A percentile compares a stretch with the other conserved stretches of the same genome.
phyloP scores from a whole-genome alignment of 2,113 vertebrate genomes.

The Atrichornis clamosus region DNA sequence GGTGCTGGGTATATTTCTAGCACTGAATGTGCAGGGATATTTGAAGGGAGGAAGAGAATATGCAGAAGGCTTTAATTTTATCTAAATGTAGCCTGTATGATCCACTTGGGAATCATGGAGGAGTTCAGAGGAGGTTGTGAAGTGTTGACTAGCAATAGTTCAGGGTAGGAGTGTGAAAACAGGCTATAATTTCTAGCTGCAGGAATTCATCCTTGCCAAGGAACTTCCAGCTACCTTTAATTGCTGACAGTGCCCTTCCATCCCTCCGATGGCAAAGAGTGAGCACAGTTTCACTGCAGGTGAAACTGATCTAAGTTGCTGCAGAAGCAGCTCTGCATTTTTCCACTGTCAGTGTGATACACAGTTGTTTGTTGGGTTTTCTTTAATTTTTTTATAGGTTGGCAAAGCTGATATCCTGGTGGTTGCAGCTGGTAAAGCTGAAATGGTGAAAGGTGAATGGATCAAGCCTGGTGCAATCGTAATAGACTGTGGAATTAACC shows the following conservation, averaged over 20 bases:
- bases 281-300: neutral
- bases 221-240: neutral
- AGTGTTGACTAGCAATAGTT: constrained; percentile 24
- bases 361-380: neutral
- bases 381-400: constrained; percentile 56
- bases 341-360: neutral
- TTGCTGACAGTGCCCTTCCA: neutral
- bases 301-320: neutral
- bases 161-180: constrained; percentile 16
- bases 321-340: neutral
- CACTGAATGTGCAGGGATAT: constrained; percentile 14
- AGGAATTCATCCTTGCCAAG: neutral
- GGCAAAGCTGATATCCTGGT: constrained; percentile 93
- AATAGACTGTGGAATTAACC: constrained; percentile 98
- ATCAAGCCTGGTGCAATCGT: constrained; percentile 94
- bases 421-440: constrained; percentile 90
- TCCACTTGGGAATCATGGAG: constrained; percentile 7
- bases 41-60: constrained; percentile 13
- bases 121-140: constrained; percentile 38
- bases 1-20: constrained; percentile 17
- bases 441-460: constrained; percentile 97
- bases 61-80: constrained; percentile 24
- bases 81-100: neutral
- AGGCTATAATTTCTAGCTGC: neutral
- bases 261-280: neutral